phyloP scores from a whole-genome alignment of 2,797 vertebrate genomes.

The Malurus leucopterus region DNA sequence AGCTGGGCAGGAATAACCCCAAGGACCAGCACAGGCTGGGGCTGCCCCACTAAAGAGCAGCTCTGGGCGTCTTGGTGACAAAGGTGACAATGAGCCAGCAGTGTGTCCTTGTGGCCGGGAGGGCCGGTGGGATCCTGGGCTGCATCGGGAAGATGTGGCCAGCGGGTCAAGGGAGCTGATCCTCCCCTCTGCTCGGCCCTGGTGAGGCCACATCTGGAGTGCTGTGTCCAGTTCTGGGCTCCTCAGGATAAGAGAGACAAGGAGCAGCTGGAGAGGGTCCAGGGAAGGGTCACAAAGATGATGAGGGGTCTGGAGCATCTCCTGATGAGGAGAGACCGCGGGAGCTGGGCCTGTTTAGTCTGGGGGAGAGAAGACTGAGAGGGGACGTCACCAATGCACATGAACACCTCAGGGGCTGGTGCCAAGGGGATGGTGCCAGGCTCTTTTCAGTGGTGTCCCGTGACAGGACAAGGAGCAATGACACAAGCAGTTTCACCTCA shows the following conservation, averaged over 20 bases:
- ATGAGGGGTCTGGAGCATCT: background rate
- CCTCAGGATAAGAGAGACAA: background rate
- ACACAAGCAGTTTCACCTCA: background rate
- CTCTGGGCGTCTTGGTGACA: background rate
- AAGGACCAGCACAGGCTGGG: background rate
- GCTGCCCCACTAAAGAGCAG: background rate
- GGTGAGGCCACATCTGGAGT: background rate
- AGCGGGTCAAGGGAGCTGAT: background rate
- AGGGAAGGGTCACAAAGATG: accelerated
- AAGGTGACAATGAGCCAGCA: background rate
- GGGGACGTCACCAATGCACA: background rate
- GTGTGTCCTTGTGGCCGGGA: background rate
- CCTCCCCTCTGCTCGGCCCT: no score
- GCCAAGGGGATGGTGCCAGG: background rate
- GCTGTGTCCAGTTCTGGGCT: background rate
- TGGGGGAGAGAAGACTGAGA: background rate
- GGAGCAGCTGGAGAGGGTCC: background rate
- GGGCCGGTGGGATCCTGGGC: background rate
- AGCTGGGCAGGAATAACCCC: background rate
- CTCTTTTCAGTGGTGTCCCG: no score
- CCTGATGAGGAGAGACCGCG: background rate
- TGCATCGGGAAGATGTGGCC: background rate
- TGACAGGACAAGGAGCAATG: background rate
- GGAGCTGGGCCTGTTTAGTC: background rate
- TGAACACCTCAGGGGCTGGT: background rate